These are phyloP conservation scores for Squalus acanthias DNA, from an alignment of 2,797 vertebrate genomes.

Conservation along the genomic window DNA sequence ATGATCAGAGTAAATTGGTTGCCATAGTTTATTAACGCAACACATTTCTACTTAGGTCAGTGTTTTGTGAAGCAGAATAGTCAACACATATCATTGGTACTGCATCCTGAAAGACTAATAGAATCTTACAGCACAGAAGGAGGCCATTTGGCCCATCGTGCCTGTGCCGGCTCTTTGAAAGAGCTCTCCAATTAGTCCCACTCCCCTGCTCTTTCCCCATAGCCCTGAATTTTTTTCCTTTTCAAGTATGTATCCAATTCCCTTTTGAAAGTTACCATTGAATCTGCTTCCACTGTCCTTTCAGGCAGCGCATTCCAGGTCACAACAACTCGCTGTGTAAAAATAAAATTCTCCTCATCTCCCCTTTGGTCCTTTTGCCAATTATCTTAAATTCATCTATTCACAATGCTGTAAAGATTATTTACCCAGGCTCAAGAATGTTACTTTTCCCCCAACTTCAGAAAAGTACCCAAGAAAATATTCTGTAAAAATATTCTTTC, in stretches of 20 bases:
- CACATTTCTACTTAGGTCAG: neutral
- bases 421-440: neutral
- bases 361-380: neutral
- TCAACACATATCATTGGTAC: neutral
- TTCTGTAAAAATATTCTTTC: no score
- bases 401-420: neutral
- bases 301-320: neutral
- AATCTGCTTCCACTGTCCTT: neutral
- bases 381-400: neutral
- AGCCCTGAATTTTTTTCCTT: neutral
- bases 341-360: neutral
- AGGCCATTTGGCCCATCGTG: neutral
- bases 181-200: neutral
- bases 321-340: no score
- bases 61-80: neutral
- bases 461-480: neutral
- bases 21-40: neutral
- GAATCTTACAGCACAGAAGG: neutral
- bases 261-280: neutral
- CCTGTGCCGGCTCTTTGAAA: neutral
- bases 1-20: neutral
- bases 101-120: neutral
- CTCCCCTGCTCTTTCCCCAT: neutral
- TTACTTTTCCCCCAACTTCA: neutral
- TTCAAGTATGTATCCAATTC: neutral